A percentile compares a stretch with the other conserved stretches of the same genome.
Evolutionary conservation across 2,797 vertebrate species (phyloP).

Genomic region (Enteromius mattozi): DNA sequence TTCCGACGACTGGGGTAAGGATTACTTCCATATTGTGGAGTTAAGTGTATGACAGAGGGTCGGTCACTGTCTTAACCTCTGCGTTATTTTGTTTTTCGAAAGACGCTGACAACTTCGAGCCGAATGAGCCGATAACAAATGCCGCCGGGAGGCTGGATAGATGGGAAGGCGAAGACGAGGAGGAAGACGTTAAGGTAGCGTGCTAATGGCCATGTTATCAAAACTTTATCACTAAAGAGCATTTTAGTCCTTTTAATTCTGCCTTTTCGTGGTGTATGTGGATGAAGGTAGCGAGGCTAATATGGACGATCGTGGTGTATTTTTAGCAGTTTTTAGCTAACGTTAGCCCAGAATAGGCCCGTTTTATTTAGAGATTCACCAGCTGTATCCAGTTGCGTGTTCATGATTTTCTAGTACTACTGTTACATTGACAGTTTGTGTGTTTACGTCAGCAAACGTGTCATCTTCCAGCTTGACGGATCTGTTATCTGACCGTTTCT

Average conservation of each 20-base stretch:
- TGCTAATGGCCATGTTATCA: not conserved
- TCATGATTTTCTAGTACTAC: not conserved
- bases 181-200: slow-evolving; percentile 90
- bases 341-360: slow-evolving; percentile 2
- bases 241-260: not conserved
- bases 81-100: slow-evolving; percentile 64
- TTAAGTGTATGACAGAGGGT: not conserved
- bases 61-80: not conserved
- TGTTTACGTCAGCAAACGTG: slow-evolving; percentile 11
- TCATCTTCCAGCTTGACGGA: not conserved
- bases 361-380: slow-evolving; percentile 24
- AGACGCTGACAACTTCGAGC: slow-evolving; percentile 91
- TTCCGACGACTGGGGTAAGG: slow-evolving; percentile 87
- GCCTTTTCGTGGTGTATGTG: not conserved
- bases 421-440: slow-evolving; percentile 20
- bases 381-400: slow-evolving; percentile 18
- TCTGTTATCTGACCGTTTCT: not conserved
- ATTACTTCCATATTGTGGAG: slow-evolving; percentile 49
- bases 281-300: not conserved
- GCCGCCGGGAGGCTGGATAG: slow-evolving; percentile 81
- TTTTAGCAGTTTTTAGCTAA: slow-evolving; percentile 36
- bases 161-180: slow-evolving; percentile 91
- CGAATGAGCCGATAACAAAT: slow-evolving; percentile 80
- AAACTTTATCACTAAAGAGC: not conserved
- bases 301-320: not conserved